These are phyloP conservation scores for Emberiza fucata DNA, from an alignment of 2,113 vertebrate species.

Conservation along the genomic window DNA sequence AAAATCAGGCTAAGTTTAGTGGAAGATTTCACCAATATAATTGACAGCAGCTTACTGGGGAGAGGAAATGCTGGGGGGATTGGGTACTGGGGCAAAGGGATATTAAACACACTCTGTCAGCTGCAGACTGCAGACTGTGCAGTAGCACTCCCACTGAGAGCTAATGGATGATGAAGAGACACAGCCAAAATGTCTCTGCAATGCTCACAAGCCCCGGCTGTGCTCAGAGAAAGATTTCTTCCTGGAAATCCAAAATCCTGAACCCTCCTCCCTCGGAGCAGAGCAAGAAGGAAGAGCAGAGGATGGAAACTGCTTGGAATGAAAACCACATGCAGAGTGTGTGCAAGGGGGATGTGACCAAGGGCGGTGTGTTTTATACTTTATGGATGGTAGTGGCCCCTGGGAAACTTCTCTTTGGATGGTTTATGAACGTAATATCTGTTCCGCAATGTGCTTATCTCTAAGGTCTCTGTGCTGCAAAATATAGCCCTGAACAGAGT, in stretches of 20 bases:
- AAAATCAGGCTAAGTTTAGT: neutral
- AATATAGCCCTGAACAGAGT: neutral
- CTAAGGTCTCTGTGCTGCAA: neutral
- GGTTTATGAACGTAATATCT: neutral
- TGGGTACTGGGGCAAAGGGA: neutral
- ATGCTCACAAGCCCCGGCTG: neutral
- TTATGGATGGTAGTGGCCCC: neutral
- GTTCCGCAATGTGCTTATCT: neutral
- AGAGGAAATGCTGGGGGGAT: neutral
- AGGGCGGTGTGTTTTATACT: neutral
- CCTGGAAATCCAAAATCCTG: neutral
- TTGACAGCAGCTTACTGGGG: conserved; percentile 10
- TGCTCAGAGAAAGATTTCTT: conserved; percentile 6
- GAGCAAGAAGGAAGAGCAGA: neutral
- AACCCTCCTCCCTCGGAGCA: neutral
- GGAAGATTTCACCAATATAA: conserved; percentile 11
- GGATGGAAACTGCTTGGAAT: neutral
- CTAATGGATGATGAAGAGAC: conserved; percentile 6
- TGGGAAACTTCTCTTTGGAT: neutral
- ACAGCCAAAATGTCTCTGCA: neutral
- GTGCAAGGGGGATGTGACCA: neutral
- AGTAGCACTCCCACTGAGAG: conserved; percentile 7
- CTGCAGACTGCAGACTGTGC: neutral
- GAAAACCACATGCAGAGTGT: neutral
- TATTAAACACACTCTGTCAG: conserved; percentile 14